Conservation (phyloP, 2,113 vertebrate species). For the Macrotis lagotis region DNA sequence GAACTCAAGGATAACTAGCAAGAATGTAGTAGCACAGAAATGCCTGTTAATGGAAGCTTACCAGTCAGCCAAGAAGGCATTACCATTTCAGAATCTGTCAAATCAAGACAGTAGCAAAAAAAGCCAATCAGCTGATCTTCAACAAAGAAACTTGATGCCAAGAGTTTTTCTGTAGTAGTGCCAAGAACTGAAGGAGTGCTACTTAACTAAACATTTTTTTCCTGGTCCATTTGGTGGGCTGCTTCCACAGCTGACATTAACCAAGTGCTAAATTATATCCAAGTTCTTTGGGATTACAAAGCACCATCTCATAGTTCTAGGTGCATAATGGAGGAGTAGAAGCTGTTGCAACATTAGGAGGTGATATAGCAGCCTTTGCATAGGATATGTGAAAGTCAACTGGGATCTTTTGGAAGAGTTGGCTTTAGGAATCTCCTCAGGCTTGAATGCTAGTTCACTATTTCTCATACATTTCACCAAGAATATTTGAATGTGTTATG, state of each 20-base stretch:
- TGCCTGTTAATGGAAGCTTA: fast-evolving
- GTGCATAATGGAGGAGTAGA: slow-evolving; percentile 94
- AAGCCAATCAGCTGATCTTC: fast-evolving
- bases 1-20: fast-evolving
- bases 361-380: slow-evolving; percentile 87
- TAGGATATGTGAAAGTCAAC: slow-evolving; percentile 87
- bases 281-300: slow-evolving; percentile 92
- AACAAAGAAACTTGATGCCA: neutral
- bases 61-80: neutral
- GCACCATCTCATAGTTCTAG: slow-evolving; percentile 87
- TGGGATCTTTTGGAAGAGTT: slow-evolving; percentile 94
- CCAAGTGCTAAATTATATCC: slow-evolving; percentile 91
- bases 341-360: slow-evolving; percentile 91
- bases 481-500: slow-evolving; percentile 93
- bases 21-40: fast-evolving
- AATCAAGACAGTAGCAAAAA: fast-evolving
- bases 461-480: slow-evolving; percentile 88
- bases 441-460: slow-evolving; percentile 84
- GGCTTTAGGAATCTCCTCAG: slow-evolving; percentile 89
- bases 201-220: slow-evolving; percentile 86
- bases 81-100: neutral
- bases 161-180: slow-evolving; percentile 83
- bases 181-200: slow-evolving; percentile 89
- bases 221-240: slow-evolving; percentile 96
- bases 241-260: slow-evolving; percentile 93